phyloP scores from a whole-genome alignment of 1,140 invertebrate species.

The Popillia japonica region DNA sequence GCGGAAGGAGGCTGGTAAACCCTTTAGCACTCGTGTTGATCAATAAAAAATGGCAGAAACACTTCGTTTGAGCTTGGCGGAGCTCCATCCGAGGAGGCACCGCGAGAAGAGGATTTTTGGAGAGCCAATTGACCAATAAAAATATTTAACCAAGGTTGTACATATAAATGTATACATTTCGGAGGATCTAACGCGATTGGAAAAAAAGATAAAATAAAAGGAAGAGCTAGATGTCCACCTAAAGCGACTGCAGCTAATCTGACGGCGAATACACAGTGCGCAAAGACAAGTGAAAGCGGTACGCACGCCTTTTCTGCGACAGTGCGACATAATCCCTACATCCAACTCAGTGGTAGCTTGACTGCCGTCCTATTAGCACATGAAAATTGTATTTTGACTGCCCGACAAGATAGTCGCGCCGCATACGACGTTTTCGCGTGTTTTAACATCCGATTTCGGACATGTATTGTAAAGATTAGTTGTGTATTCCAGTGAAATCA shows the following conservation, averaged over 20 bases:
- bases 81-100: too few relatives aligned
- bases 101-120: too few relatives aligned
- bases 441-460: neutral
- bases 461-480: neutral
- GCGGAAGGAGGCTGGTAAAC: too few relatives aligned
- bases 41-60: too few relatives aligned
- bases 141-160: neutral
- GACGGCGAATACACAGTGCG: conserved; percentile 42
- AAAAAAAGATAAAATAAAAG: neutral
- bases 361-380: conserved; percentile 43
- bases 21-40: too few relatives aligned
- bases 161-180: neutral
- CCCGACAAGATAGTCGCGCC: neutral
- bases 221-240: neutral
- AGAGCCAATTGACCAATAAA: too few relatives aligned
- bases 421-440: too few relatives aligned
- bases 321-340: conserved; percentile 55
- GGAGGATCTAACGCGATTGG: neutral
- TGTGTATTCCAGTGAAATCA: conserved; percentile 1
- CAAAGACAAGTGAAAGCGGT: conserved; percentile 55
- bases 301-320: conserved; percentile 56
- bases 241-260: conserved; percentile 5
- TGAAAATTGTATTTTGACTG: conserved; percentile 38
- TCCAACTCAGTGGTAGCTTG: conserved; percentile 44
- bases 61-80: too few relatives aligned